phyloP scores from a whole-genome alignment of 92 coral and sea anemone genomes.

The Desmophyllum pertusum region DNA sequence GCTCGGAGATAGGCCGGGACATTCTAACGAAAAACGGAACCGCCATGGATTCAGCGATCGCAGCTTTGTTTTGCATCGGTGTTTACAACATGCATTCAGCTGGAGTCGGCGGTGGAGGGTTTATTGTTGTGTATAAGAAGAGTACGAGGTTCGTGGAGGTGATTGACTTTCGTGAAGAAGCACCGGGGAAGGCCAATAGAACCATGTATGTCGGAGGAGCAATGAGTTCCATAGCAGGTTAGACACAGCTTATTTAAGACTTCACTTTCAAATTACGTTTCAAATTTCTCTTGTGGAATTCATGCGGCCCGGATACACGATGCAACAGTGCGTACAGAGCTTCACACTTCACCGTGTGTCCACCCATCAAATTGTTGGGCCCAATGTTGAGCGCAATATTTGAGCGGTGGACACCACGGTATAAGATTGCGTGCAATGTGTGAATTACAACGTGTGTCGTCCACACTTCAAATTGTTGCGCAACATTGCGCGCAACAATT shows the following conservation, averaged over 20 bases:
- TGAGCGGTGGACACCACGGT: no score
- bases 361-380: no score
- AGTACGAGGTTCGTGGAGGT: conserved; percentile 46
- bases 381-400: no score
- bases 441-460: no score
- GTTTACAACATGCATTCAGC: conserved; percentile 69
- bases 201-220: conserved; percentile 61
- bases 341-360: no score
- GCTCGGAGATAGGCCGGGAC: conserved; percentile 65
- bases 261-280: neutral
- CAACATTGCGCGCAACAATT: no score
- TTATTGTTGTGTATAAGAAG: conserved; percentile 57
- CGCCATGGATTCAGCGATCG: conserved; percentile 67
- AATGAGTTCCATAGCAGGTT: conserved; percentile 58
- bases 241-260: neutral
- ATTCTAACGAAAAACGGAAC: conserved; percentile 51
- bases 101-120: conserved; percentile 70
- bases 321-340: no score
- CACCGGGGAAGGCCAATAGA: conserved; percentile 49
- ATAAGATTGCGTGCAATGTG: no score
- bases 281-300: neutral
- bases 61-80: conserved; percentile 58
- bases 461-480: no score
- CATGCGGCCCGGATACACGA: no score
- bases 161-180: conserved; percentile 67